Evolutionary conservation across 2,888 invertebrate genomes (phyloP), one percentile per base, ranked within the genome.

Genomic region (Elegia similella): DNA sequence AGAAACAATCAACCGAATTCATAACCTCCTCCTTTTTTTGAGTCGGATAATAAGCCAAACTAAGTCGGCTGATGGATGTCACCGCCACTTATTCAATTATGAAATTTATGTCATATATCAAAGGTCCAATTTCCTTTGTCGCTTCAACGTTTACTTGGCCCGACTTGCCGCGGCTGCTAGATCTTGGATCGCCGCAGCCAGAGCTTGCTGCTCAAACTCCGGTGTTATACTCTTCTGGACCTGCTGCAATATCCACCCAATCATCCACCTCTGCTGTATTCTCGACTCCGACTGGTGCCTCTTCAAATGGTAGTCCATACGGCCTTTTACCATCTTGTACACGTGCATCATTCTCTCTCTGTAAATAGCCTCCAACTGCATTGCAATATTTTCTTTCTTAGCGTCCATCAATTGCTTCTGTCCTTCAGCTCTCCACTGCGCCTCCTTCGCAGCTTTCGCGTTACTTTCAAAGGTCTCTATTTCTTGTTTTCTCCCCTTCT

Each of bases 311-410:
- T 97, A 99, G 78, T 99, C 98, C 86, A 98, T 91, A 17, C 96
- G 94, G 61, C 93, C 94, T 83, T 95, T 96, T 0, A 96, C 95
- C 61, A 84, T 84, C 13, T 68, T 70, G 67, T 93, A 92, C 0
- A 93, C 93, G 8, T 79, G 69, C 82, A 92, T 86, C 47, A 92
- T 69, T 58, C 95, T 87, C 61, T 94, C 92, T 30, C 96, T 92
- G 90, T 98, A 99, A n/a, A 93, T 94, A 50, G 98, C 96, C 92
- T 99, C 99, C 59, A 99, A 86, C 84, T 99, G 99, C 74, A 99
- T 93, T 2, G 93, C 93, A 61, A 99, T 94, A 83, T 98, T 98
- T 83, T 99, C 98, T 75, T 95, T 95, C 80, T 97, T 98, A 52
- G 96, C 97, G 34, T 95, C 94, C 72, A 96, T 94, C 23, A 98